These are phyloP conservation scores for Falco punctatus DNA, from an alignment of 2,113 vertebrate genomes.

Conservation along the genomic window DNA sequence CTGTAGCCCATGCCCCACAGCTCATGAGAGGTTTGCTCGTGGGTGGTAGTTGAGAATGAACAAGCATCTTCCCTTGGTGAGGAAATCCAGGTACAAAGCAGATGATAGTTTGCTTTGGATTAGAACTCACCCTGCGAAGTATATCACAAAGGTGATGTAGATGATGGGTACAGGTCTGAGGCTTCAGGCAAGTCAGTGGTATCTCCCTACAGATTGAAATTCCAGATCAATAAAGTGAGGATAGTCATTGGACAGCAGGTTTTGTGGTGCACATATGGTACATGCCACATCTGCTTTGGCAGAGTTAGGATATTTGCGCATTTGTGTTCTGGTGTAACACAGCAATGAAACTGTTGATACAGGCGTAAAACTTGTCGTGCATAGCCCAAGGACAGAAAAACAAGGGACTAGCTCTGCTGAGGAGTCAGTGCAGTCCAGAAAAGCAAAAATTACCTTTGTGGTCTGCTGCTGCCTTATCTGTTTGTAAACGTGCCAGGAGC, in stretches of 20 bases:
- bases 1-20: background rate
- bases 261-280: no score
- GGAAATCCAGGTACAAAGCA: background rate
- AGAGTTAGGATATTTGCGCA: background rate
- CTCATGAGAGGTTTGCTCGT: background rate
- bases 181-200: no score
- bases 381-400: background rate
- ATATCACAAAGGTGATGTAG: background rate
- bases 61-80: background rate
- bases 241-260: background rate
- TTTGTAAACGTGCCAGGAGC: background rate
- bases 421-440: background rate
- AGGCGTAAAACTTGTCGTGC: rapidly evolving
- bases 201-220: background rate
- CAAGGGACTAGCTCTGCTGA: background rate
- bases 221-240: background rate
- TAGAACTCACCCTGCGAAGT: background rate
- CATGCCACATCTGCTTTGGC: background rate
- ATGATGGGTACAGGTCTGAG: background rate
- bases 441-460: background rate
- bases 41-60: background rate
- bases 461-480: background rate
- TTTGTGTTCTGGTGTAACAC: background rate
- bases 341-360: background rate
- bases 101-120: background rate